Conservation (phyloP, 2,113 vertebrate species). For the Dipodomys spectabilis region DNA sequence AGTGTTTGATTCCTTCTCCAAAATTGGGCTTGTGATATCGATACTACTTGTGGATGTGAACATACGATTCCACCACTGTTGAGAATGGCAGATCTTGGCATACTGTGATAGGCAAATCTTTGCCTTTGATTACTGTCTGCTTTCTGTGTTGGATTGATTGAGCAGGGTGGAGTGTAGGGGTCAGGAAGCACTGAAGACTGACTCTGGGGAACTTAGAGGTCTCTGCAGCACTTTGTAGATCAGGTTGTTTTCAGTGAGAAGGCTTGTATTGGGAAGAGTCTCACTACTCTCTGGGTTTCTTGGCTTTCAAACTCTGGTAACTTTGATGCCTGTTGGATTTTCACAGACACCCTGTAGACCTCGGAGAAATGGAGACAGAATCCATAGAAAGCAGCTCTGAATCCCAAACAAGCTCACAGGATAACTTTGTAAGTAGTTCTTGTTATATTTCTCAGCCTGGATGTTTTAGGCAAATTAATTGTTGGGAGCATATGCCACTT, state of each 20-base stretch:
- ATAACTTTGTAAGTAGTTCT: conserved; percentile 79
- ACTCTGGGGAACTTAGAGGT: not conserved
- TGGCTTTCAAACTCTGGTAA: no score
- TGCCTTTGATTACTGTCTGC: not conserved
- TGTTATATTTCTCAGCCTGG: accelerated
- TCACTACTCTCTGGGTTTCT: not conserved
- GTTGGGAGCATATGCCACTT: no score
- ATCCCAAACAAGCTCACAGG: conserved; percentile 80
- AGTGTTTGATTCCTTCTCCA: no score
- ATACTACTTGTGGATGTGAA: accelerated
- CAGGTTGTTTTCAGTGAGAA: accelerated
- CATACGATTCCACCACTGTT: accelerated
- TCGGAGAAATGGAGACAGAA: conserved; percentile 94
- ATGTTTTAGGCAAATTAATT: accelerated
- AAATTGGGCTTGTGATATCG: accelerated
- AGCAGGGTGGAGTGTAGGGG: not conserved
- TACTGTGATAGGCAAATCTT: not conserved
- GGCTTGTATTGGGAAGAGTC: not conserved
- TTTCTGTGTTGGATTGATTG: not conserved
- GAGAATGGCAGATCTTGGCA: accelerated
- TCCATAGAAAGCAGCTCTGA: conserved; percentile 87
- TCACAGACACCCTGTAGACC: conserved; percentile 89
- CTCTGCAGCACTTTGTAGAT: accelerated
- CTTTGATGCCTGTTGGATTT: not conserved
- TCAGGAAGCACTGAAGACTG: not conserved